Conservation (phyloP, 2,888 invertebrate genomes). For the Conomelus anceps region DNA sequence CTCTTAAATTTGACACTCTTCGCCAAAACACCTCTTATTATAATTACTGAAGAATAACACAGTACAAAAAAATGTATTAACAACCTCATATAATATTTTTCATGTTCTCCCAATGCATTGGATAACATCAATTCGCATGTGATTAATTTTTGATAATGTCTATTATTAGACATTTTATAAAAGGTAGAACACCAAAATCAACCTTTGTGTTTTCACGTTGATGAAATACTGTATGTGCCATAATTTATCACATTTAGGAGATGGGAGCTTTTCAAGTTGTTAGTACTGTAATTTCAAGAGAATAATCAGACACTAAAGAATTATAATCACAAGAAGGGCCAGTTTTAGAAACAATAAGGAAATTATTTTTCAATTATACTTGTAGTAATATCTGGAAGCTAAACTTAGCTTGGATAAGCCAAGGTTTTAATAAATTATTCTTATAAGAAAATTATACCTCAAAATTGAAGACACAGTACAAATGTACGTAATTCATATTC, state of each 20-base stretch:
- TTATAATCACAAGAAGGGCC: neutral
- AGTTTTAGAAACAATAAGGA: no score
- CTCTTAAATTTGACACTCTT: neutral
- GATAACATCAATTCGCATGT: neutral
- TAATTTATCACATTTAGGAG: neutral
- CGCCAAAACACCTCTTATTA: neutral
- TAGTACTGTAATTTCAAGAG: neutral
- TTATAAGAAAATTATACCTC: no score
- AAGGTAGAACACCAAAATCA: neutral
- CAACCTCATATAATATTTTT: neutral
- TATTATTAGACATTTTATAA: neutral
- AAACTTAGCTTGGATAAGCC: no score
- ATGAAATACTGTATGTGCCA: neutral
- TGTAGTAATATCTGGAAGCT: no score
- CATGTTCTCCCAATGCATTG: neutral
- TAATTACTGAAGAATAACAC: neutral
- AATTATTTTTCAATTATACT: no score
- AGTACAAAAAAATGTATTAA: no score
- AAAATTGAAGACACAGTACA: no score
- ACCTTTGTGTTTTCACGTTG: neutral
- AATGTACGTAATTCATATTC: no score
- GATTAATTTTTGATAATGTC: neutral
- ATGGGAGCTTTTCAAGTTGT: no score
- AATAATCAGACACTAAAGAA: neutral
- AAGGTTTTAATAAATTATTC: no score